These are phyloP conservation scores for Fabriciana adippe DNA, from an alignment of 2,888 invertebrate genomes.

Conservation along the genomic window DNA sequence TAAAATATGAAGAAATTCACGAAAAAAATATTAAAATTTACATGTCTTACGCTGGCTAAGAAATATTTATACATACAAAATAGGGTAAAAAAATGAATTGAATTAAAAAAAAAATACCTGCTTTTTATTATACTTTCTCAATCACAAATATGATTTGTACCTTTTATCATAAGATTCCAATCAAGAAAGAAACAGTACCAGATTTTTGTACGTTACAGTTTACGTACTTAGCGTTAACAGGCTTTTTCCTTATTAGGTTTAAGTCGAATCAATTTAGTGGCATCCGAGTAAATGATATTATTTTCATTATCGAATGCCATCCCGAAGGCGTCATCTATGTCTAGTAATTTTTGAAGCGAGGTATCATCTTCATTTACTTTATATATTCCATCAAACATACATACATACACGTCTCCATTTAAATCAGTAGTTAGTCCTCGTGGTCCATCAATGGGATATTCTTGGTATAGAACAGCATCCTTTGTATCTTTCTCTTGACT, in stretches of 20 bases:
- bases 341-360: constrained; percentile 50
- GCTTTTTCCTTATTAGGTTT: constrained; percentile 40
- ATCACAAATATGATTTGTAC: background rate
- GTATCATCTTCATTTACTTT: constrained; percentile 48
- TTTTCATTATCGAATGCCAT: constrained; percentile 65
- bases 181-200: constrained; percentile 12
- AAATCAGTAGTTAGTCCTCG: constrained; percentile 59
- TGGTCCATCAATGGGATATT: constrained; percentile 42
- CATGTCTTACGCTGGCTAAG: too few species aligned
- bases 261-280: constrained; percentile 47
- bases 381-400: constrained; percentile 60
- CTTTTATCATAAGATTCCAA: constrained; percentile 19
- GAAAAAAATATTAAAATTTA: too few species aligned
- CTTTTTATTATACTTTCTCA: background rate
- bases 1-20: too few species aligned
- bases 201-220: constrained; percentile 24
- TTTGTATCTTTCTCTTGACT: constrained; percentile 59
- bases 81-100: background rate
- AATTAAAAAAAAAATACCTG: background rate
- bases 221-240: constrained; percentile 37
- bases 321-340: constrained; percentile 61
- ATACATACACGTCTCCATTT: constrained; percentile 56
- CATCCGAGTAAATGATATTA: constrained; percentile 63
- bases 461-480: constrained; percentile 49
- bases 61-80: too few species aligned